Base-by-base conservation (phyloP, 1,140 invertebrate genomes). In the Ectropis grisescens region DNA sequence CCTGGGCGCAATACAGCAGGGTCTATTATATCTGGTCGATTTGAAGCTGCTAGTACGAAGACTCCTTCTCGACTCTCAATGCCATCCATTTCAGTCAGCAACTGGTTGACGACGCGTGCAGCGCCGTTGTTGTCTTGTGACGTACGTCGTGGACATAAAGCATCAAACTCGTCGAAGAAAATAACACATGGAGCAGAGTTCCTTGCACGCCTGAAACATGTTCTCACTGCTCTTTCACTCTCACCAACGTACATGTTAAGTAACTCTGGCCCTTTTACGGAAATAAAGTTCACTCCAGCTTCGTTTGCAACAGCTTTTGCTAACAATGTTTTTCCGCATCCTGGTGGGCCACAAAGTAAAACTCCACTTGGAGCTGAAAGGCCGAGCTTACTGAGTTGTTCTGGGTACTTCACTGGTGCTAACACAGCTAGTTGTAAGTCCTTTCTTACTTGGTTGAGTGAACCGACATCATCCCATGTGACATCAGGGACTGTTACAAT, bases 181-280 rank as follows among this genome's bases (percentile, higher is more conserved):
- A 99, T 98, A 8, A 99, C 95, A 82, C 98, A 99, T 0, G 98
- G 98, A 0, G 94, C 87, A 0, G 96, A 98, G 79, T 98, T 97
- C 26, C 92, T 81, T 0, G 97, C 98, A 45, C 97, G 85, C 61
- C 94, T 89, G 69, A 99, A 99, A 58, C 96, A 94, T 12, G 95
- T 91, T 22, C 98, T 84, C 0, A 99, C 95, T 2, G 96, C 96
- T 57, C 94, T 87, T 82, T 99, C 98, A 85, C 96, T 99, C 82
- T 99, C 98, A 44, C 98, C 98, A 16, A 99, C 95, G 82, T 99
- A 99, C 94, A 98, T 99, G 60, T 96, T 98, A 12, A 99, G 81
- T 13, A 99, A 78, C 82, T 99, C 97, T 6, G 97, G 96, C 8
- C 97, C 97, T 83, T 98, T 98, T 7, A 99, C 95, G 9, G 94